A percentile compares a stretch with the other conserved stretches of the same genome.
Conservation (phyloP, 2,888 invertebrate genomes). For the Electrophaes corylata region DNA sequence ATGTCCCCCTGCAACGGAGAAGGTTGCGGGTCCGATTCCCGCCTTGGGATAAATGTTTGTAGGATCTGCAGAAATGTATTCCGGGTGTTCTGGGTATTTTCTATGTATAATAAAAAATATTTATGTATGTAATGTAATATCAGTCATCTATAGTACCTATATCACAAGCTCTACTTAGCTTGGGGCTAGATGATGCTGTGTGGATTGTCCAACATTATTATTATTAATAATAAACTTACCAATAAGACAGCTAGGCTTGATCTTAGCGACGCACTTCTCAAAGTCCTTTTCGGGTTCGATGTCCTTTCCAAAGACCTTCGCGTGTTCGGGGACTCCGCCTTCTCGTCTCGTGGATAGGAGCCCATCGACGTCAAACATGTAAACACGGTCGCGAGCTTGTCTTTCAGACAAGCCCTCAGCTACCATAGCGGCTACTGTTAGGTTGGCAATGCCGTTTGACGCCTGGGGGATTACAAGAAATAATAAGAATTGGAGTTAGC, state of each 20-base stretch:
- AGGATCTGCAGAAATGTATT: too few species aligned
- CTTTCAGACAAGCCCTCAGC: conserved; percentile 84
- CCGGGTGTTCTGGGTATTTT: too few species aligned
- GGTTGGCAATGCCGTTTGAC: conserved; percentile 95
- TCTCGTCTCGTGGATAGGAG: conserved; percentile 88
- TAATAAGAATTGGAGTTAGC: neutral
- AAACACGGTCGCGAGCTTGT: conserved; percentile 95
- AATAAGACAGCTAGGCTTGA: conserved; percentile 95
- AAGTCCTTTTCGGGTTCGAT: conserved; percentile 91
- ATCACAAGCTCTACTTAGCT: too few species aligned
- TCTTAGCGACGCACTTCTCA: conserved; percentile 89
- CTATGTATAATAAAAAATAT: too few species aligned
- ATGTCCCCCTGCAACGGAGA: too few species aligned
- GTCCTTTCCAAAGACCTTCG: conserved; percentile 90
- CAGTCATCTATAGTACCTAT: too few species aligned
- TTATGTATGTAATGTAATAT: too few species aligned
- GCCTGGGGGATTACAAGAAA: conserved; percentile 83
- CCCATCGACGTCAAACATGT: conserved; percentile 98
- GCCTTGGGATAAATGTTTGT: too few species aligned
- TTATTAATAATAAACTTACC: conserved; percentile 87
- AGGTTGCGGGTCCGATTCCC: too few species aligned
- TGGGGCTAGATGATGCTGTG: too few species aligned
- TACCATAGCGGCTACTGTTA: conserved; percentile 95
- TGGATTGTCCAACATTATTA: too few species aligned
- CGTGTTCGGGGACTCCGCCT: conserved; percentile 88